Percentiles rank a stretch among this genome's conserved stretches.
These are phyloP conservation scores for Marmota monax DNA, from an alignment of 2,113 vertebrate species.

Conservation along the genomic window DNA sequence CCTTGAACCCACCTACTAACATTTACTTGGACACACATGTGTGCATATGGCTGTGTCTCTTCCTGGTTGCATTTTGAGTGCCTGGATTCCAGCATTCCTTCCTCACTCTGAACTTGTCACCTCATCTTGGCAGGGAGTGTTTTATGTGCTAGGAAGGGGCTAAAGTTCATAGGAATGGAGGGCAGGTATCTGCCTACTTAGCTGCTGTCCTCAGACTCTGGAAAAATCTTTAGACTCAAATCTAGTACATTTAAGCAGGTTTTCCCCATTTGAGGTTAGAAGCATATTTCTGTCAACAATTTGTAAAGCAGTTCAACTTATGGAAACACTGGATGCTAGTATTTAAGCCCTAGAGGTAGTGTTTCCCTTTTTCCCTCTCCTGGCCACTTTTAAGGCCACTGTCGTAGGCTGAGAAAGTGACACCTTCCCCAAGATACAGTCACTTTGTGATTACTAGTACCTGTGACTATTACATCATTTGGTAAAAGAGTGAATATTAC, in stretches of 20 bases:
- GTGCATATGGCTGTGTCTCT: background rate
- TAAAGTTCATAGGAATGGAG: background rate
- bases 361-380: background rate
- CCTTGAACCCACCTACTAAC: background rate
- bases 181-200: background rate
- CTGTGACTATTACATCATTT: background rate
- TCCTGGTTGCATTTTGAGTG: background rate
- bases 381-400: background rate
- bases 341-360: background rate
- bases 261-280: background rate
- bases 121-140: background rate
- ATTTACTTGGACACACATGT: background rate
- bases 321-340: background rate
- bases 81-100: background rate
- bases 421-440: background rate
- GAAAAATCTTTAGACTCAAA: background rate
- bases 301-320: conserved; percentile 31
- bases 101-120: background rate
- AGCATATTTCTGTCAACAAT: conserved; percentile 5
- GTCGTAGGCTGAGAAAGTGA: background rate
- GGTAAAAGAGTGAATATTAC: background rate
- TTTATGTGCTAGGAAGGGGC: background rate
- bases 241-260: background rate
- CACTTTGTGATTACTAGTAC: background rate
- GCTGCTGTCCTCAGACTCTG: background rate